Evolutionary conservation across 2,113 vertebrate genomes (phyloP).

Genomic region (Plecturocebus donacophilus): DNA sequence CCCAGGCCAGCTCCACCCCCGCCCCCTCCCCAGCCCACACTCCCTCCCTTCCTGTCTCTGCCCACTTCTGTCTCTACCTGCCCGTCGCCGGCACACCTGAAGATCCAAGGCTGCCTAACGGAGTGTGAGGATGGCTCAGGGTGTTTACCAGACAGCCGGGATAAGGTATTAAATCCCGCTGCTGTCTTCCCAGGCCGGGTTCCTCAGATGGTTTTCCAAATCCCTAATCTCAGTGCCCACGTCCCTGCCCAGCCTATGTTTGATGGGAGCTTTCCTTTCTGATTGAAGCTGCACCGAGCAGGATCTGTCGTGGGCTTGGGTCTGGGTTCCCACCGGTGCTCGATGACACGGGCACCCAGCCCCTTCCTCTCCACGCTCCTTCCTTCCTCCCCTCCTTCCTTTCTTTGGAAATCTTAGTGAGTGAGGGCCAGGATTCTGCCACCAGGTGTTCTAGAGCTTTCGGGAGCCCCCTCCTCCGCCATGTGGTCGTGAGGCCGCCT

Average conservation of each 20-base stretch:
- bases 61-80: constrained; percentile 75
- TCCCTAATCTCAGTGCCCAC: constrained; percentile 78
- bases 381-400: constrained; percentile 62
- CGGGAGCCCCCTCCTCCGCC: neutral
- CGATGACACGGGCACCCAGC: neutral
- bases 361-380: constrained; percentile 64
- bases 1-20: constrained; percentile 46
- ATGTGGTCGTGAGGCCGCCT: neutral
- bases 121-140: constrained; percentile 61
- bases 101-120: constrained; percentile 56
- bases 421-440: neutral
- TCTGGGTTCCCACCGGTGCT: constrained; percentile 3
- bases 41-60: constrained; percentile 68
- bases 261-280: constrained; percentile 76
- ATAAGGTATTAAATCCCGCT: constrained; percentile 78
- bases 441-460: constrained; percentile 34
- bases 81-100: constrained; percentile 80
- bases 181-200: constrained; percentile 82
- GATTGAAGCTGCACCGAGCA: constrained; percentile 54
- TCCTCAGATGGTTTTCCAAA: constrained; percentile 85
- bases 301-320: constrained; percentile 19
- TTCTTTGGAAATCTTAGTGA: constrained; percentile 3
- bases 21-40: neutral
- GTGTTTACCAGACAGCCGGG: constrained; percentile 79
- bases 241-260: constrained; percentile 77